Evolutionary conservation across 2,888 invertebrate genomes (phyloP), one percentile per base, ranked within the genome.

Genomic region (Ennomos quercinarius): DNA sequence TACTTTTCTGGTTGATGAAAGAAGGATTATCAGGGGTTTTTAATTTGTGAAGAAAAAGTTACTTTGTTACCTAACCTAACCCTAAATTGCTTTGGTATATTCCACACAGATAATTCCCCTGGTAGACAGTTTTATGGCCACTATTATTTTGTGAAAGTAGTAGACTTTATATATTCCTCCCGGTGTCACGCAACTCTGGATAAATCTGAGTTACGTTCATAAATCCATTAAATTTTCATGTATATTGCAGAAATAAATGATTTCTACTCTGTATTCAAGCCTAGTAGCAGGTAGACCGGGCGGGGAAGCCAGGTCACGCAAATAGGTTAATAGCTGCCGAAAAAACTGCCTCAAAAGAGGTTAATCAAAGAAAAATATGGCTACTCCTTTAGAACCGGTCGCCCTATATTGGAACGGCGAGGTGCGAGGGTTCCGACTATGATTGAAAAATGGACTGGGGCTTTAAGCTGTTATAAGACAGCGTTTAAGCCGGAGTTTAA

Each of bases 251-350:
- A 64, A 64, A 64, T 63, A 51, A 61, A 61, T 61, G 63, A 60
- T 67, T 61, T 56, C 64, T 41, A 64, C 58, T 59, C 60, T 64
- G 63, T 67, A 67, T 69, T 69, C 62, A 64, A 59, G 58, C 53
- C 40, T 11, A 59, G 63, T 49, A 54, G 61, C 62, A 66, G 64
- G 64, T 62, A 66, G 65, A 61, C 66, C 67, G 66, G 64, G 67
- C 73, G 61, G 68, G 61, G 68, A 71, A 67, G 71, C 75, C 77
- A 73, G 83, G 86, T 84, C 86, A 83, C 84, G 84, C 82, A 86
- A 84, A 85, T 84, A 81, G 83, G 86, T 85, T 85, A 84, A 86
- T 81, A 80, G 81, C 83, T 66, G 67, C 74, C 79, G 73, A 84
- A 84, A 84, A 80, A 80, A 67, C 72, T 74, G 74, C 72, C 73